Evolutionary conservation across 2,113 vertebrate species (phyloP).

Genomic region (Campylomormyrus numenius): DNA sequence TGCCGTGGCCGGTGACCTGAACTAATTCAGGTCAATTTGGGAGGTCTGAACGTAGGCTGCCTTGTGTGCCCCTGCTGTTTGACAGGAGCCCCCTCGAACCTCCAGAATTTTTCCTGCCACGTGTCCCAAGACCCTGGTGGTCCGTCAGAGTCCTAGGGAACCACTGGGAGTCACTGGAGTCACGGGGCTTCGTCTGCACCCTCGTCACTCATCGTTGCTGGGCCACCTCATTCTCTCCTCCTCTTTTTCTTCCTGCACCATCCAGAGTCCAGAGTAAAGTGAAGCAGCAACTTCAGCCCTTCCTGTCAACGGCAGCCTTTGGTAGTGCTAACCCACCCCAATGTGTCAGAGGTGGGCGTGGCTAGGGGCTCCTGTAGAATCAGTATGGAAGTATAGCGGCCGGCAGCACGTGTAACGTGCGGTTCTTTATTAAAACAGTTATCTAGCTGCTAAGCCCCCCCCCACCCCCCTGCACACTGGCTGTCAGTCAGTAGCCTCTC

Average conservation of each 20-base stretch:
- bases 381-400: neutral
- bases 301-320: neutral
- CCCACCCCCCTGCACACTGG: neutral
- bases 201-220: neutral
- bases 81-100: neutral
- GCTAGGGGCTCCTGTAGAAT: neutral
- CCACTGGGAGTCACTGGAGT: neutral
- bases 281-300: neutral
- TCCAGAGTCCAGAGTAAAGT: neutral
- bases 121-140: neutral
- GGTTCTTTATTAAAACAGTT: neutral
- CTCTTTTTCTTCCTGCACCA: neutral
- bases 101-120: neutral
- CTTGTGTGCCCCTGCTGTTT: neutral
- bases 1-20: neutral
- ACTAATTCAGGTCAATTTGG: neutral
- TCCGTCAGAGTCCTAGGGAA: neutral
- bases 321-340: neutral
- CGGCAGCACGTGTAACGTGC: neutral
- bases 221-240: neutral
- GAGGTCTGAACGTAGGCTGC: neutral
- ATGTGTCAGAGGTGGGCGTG: neutral
- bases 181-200: too few relatives aligned
- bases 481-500: neutral
- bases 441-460: neutral